These are phyloP conservation scores for Dendronephthya gigantea DNA, from an alignment of 64 coral and sea anemone species.

Conservation along the genomic window DNA sequence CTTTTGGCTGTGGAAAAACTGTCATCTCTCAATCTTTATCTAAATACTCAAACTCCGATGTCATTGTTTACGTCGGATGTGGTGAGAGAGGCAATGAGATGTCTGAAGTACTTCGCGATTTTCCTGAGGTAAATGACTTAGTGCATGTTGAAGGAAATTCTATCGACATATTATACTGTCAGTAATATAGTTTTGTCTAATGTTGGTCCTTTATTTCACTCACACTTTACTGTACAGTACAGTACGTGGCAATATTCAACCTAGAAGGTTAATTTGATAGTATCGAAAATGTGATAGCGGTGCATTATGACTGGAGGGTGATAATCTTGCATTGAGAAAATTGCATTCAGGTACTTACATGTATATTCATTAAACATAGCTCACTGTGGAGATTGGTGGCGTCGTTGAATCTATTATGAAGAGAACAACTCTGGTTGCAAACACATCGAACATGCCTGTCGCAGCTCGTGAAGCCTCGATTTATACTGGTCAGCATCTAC, in stretches of 20 bases:
- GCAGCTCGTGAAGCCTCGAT: conserved; percentile 97
- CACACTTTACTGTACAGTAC: too few relatives aligned
- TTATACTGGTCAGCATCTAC: conserved; percentile 61
- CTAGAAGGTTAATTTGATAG: too few relatives aligned
- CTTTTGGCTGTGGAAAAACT: conserved; percentile 98
- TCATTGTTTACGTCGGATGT: conserved; percentile 96
- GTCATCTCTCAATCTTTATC: conserved; percentile 98
- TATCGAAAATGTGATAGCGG: too few relatives aligned
- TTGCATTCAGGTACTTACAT: background rate
- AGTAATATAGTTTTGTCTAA: too few relatives aligned
- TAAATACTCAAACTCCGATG: conserved; percentile 97
- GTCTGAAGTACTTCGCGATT: conserved; percentile 99
- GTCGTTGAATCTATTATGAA: conserved; percentile 95
- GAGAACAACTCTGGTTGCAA: conserved; percentile 85
- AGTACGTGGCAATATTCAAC: too few relatives aligned
- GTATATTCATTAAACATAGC: conserved; percentile 29
- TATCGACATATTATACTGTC: too few relatives aligned
- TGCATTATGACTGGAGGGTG: too few relatives aligned
- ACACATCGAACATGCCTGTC: conserved; percentile 98
- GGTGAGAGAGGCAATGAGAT: conserved; percentile 99
- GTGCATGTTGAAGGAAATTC: background rate
- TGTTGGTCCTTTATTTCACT: too few relatives aligned
- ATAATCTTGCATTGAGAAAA: background rate
- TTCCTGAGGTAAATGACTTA: conserved; percentile 60
- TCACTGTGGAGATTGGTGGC: conserved; percentile 80